A percentile compares a stretch with the other conserved stretches of the same genome.
Evolutionary conservation across 2,797 vertebrate species (phyloP).

Genomic region (Decapterus maruadsi): DNA sequence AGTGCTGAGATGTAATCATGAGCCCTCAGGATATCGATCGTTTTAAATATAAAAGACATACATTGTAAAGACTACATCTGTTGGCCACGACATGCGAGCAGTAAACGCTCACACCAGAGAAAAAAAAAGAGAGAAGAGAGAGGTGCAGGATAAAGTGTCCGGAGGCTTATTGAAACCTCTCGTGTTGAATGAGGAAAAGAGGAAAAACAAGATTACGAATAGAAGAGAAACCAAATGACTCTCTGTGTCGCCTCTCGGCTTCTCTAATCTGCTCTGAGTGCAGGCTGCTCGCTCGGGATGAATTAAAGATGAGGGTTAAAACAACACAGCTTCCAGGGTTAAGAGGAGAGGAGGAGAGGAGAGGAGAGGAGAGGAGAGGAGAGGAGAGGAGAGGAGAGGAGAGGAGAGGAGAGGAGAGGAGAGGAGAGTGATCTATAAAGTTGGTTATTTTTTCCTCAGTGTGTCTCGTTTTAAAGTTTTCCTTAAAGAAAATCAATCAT

Average conservation of each 20-base stretch:
- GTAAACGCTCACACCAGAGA: neutral
- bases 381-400: too few species aligned
- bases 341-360: constrained; percentile 68
- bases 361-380: neutral
- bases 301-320: constrained; percentile 96
- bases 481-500: neutral
- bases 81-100: neutral
- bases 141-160: constrained; percentile 26
- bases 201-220: constrained; percentile 57
- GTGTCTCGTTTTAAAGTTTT: constrained; percentile 2
- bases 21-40: neutral
- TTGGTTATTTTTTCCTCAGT: neutral
- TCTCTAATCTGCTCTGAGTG: constrained; percentile 68
- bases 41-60: neutral
- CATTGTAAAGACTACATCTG: neutral
- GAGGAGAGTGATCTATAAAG: neutral
- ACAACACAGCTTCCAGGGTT: constrained; percentile 89
- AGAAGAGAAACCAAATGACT: constrained; percentile 51
- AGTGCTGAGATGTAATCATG: neutral
- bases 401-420: too few species aligned
- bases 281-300: constrained; percentile 85
- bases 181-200: constrained; percentile 30
- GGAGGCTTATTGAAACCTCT: constrained; percentile 35
- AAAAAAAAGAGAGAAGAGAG: too few species aligned
- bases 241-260: constrained; percentile 41